Conservation (phyloP, 2,888 invertebrate genomes). For the Azorinus chamasolen region DNA sequence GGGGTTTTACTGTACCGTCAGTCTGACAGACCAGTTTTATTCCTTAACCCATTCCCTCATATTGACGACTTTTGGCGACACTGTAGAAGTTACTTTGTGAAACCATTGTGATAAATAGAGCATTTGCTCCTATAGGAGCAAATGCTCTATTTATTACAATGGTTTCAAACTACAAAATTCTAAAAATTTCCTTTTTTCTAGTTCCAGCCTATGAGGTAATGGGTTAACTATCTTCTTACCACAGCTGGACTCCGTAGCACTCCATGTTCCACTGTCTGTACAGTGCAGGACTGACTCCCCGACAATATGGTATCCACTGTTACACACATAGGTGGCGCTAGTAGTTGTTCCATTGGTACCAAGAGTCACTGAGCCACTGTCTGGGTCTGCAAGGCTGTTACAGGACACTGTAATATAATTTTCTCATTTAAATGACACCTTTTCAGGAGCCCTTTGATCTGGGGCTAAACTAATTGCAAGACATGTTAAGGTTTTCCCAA, state of each 20-base stretch:
- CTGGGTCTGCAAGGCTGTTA: not conserved
- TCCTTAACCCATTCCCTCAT: too few relatives aligned
- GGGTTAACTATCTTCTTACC: conserved; percentile 38
- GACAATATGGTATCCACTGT: conserved; percentile 5
- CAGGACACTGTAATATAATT: conserved; percentile 2
- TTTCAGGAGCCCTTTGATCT: not conserved
- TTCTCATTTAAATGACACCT: not conserved
- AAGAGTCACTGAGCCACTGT: conserved; percentile 4
- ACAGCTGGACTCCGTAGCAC: conserved; percentile 32
- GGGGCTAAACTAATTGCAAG: not conserved
- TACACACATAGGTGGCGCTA: not conserved
- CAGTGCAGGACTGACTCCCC: conserved; percentile 31
- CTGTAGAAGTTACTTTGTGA: too few relatives aligned
- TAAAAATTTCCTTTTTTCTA: too few relatives aligned
- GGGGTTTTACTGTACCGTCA: too few relatives aligned
- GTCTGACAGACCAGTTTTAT: too few relatives aligned
- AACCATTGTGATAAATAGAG: too few relatives aligned
- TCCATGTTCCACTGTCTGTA: conserved; percentile 47
- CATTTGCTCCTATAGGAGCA: too few relatives aligned
- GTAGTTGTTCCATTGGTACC: not conserved
- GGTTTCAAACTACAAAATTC: too few relatives aligned
- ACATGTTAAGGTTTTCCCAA: too few relatives aligned
- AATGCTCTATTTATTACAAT: too few relatives aligned
- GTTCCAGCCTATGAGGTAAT: too few relatives aligned
- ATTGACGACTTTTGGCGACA: too few relatives aligned